Percentiles rank a stretch among this genome's conserved stretches.
These are phyloP conservation scores for Rhabdomys pumilio DNA, from an alignment of 2,797 vertebrate genomes.

Conservation along the genomic window DNA sequence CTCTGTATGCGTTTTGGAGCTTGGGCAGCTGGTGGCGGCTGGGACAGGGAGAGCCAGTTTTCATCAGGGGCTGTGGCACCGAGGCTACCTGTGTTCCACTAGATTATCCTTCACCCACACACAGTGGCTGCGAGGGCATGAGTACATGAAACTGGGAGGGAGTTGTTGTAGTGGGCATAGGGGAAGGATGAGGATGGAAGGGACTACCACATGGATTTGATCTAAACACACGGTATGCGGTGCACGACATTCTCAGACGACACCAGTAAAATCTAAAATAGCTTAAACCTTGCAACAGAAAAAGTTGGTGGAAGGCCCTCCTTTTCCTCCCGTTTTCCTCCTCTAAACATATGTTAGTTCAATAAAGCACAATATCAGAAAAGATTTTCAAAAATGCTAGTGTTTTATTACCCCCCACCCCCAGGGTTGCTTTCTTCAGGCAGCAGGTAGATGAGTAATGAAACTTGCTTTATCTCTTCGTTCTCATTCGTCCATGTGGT, in stretches of 20 bases:
- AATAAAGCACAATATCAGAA: constrained; percentile 1
- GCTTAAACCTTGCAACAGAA: background rate
- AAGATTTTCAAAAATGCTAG: background rate
- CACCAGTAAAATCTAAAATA: background rate
- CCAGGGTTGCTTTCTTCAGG: background rate
- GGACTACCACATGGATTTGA: background rate
- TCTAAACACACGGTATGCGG: no score
- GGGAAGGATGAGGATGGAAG: no score
- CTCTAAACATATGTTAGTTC: background rate
- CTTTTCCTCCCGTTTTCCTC: rapidly evolving
- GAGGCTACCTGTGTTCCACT: background rate
- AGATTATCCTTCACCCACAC: no score
- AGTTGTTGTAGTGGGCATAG: background rate
- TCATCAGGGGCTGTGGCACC: background rate
- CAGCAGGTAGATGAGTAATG: background rate
- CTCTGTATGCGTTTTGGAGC: background rate
- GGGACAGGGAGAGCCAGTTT: background rate
- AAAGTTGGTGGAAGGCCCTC: background rate
- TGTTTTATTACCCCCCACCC: background rate
- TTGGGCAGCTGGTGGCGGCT: background rate
- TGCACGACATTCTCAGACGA: background rate
- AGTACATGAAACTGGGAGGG: background rate
- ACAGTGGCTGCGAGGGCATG: background rate
- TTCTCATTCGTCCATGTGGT: background rate
- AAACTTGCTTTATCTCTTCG: background rate